A percentile compares a stretch with the other conserved stretches of the same genome.
phyloP scores from a whole-genome alignment of 2,797 vertebrate species.

The Sus cebifrons region DNA sequence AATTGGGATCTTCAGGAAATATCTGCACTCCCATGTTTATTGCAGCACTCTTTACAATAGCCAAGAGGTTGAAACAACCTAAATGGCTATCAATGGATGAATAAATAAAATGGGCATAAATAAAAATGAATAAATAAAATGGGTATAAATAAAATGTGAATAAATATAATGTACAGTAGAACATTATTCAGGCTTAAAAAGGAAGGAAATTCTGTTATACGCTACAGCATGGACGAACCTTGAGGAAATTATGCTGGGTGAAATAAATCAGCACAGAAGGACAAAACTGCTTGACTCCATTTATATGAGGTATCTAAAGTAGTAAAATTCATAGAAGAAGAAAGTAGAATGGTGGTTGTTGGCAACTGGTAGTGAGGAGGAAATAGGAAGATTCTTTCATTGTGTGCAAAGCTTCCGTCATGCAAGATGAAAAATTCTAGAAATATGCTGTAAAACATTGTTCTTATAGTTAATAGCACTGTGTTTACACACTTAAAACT shows the following conservation, averaged over 20 bases:
- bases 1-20: background rate
- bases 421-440: conserved; percentile 55
- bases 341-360: background rate
- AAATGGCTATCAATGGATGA: background rate
- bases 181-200: conserved; percentile 16
- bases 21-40: background rate
- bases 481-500: background rate
- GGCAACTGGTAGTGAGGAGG: background rate
- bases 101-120: background rate
- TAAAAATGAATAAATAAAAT: background rate
- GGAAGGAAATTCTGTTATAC: conserved; percentile 1
- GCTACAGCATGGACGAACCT: background rate
- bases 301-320: background rate
- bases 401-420: conserved; percentile 17
- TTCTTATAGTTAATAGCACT: background rate
- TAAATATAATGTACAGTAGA: background rate
- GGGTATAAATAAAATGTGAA: too few species aligned
- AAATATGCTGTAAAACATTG: background rate
- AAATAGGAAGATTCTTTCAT: background rate
- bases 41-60: background rate
- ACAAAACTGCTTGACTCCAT: conserved; percentile 29
- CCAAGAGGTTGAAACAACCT: background rate
- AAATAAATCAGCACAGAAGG: background rate
- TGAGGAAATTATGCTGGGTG: background rate
- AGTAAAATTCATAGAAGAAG: background rate